These are phyloP conservation scores for Drosophila parthenogenetica DNA, from an alignment of 2,888 invertebrate species.

Conservation along the genomic window DNA sequence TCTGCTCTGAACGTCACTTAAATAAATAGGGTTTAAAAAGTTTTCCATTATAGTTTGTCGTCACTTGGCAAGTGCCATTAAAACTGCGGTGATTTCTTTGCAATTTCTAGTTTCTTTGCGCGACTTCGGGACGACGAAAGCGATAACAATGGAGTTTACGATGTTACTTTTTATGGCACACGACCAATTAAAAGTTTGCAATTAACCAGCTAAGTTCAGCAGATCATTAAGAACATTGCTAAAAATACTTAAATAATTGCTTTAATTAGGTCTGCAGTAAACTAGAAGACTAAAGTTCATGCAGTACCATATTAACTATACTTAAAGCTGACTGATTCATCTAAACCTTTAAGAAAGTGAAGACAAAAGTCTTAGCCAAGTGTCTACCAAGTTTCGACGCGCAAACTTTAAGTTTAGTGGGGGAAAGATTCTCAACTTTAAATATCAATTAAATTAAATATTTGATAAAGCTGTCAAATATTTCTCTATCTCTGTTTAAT, in stretches of 20 bases:
- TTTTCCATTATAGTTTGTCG: conserved; percentile 58
- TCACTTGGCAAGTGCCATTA: conserved; percentile 54
- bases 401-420: not conserved
- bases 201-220: conserved; percentile 6
- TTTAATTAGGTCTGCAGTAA: not conserved
- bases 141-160: conserved; percentile 4
- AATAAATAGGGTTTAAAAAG: conserved; percentile 61
- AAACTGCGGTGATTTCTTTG: conserved; percentile 34
- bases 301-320: not conserved
- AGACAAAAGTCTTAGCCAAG: not conserved
- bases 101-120: conserved; percentile 7
- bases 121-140: not conserved
- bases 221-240: not conserved
- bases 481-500: not conserved
- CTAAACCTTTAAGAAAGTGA: not conserved
- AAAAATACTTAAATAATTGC: not conserved
- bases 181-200: conserved; percentile 49
- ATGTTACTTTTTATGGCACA: conserved; percentile 19
- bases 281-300: not conserved
- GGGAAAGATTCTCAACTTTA: not conserved
- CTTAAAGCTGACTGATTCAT: not conserved
- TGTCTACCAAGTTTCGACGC: not conserved
- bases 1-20: conserved; percentile 28
- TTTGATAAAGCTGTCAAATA: not conserved
- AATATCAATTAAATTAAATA: not conserved